phyloP scores from a whole-genome alignment of 2,888 invertebrate species.

The Dyspetes luteomarginatus region DNA sequence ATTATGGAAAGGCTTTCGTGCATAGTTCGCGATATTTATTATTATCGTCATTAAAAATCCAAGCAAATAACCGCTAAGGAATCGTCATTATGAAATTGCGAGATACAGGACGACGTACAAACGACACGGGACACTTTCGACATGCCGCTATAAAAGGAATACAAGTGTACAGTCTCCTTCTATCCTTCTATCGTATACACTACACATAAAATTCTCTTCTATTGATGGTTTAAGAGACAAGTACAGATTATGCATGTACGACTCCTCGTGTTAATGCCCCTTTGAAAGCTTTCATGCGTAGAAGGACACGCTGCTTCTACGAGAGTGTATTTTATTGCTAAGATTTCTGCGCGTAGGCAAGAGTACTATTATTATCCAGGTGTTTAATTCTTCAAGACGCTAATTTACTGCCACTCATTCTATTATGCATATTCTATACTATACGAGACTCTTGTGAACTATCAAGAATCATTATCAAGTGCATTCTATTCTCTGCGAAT shows the following conservation, averaged over 20 bases:
- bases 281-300: slow-evolving; percentile 1
- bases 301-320: slow-evolving; percentile 3
- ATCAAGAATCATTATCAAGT: too few relatives aligned
- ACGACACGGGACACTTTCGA: slow-evolving; percentile 8
- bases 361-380: too few relatives aligned
- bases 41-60: slow-evolving; percentile 59
- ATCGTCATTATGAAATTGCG: slow-evolving; percentile 67
- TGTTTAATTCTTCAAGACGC: too few relatives aligned
- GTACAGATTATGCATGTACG: slow-evolving; percentile 26
- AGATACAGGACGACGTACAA: slow-evolving; percentile 19
- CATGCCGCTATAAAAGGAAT: slow-evolving; percentile 12
- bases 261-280: slow-evolving; percentile 47
- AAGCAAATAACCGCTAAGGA: slow-evolving; percentile 68
- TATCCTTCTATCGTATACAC: neutral
- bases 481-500: too few relatives aligned
- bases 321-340: slow-evolving; percentile 7
- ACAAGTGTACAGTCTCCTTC: neutral
- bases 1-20: neutral
- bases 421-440: too few relatives aligned
- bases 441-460: too few relatives aligned
- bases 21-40: slow-evolving; percentile 22
- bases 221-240: neutral
- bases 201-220: neutral
- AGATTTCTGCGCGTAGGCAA: too few relatives aligned
- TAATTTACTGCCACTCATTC: too few relatives aligned